These are phyloP conservation scores for Helleia helle DNA, from an alignment of 2,888 invertebrate genomes.

Conservation along the genomic window DNA sequence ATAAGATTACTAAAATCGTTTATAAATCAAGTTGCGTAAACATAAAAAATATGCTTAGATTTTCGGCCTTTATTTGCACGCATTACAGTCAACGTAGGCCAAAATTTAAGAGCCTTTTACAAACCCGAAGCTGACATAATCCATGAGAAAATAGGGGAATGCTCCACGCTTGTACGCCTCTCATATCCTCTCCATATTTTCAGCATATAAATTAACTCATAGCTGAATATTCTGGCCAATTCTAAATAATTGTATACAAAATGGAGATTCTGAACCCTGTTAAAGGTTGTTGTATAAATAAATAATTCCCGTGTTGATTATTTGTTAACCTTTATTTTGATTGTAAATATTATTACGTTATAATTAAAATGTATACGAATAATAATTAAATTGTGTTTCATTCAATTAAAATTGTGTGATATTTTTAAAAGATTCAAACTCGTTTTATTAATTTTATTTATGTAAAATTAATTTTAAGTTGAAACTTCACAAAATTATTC, in stretches of 20 bases:
- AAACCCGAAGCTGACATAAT: constrained; percentile 22
- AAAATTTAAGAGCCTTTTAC: constrained; percentile 16
- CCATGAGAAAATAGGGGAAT: constrained; percentile 24
- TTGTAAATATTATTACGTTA: neutral
- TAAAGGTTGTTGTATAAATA: neutral
- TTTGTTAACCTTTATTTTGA: neutral
- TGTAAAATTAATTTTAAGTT: too few relatives aligned
- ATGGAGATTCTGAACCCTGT: constrained; percentile 11
- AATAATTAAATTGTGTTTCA: too few relatives aligned
- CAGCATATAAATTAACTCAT: constrained; percentile 50
- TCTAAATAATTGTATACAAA: constrained; percentile 35
- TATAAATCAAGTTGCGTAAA: too few relatives aligned
- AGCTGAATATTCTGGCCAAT: constrained; percentile 43
- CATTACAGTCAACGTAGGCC: constrained; percentile 3
- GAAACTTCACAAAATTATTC: too few relatives aligned
- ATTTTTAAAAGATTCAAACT: too few relatives aligned
- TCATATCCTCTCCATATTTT: constrained; percentile 35
- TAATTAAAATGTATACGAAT: too few relatives aligned
- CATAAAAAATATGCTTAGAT: too few relatives aligned
- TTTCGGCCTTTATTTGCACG: neutral
- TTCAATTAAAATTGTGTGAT: too few relatives aligned
- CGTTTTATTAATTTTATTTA: too few relatives aligned
- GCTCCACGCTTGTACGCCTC: constrained; percentile 18
- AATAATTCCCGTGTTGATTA: neutral
- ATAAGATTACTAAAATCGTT: too few relatives aligned